phyloP scores from a whole-genome alignment of 2,888 invertebrate species.

The Aporophyla lueneburgensis region DNA sequence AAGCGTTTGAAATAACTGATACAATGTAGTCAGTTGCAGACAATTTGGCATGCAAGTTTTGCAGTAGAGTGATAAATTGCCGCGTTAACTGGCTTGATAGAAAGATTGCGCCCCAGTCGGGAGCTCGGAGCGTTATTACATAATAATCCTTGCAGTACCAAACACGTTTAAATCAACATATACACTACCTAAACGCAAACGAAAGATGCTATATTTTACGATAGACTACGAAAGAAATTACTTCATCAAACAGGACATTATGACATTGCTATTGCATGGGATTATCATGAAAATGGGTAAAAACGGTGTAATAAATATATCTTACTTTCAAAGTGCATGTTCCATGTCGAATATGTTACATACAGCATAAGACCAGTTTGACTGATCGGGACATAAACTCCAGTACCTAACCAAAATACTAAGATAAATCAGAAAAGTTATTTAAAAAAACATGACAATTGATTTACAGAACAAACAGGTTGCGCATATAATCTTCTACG shows the following conservation, averaged over 20 bases:
- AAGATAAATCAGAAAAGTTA: background rate
- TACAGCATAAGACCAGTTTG: background rate
- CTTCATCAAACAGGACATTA: constrained; percentile 5
- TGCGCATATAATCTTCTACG: constrained; percentile 7
- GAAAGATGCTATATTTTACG: constrained; percentile 22
- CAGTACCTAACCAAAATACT: background rate
- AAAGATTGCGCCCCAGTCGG: constrained; percentile 44
- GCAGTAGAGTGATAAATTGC: constrained; percentile 57
- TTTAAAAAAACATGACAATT: background rate
- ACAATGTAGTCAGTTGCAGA: constrained; percentile 28
- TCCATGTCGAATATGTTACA: background rate
- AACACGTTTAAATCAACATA: constrained; percentile 2
- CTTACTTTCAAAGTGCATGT: constrained; percentile 4
- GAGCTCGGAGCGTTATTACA: constrained; percentile 27
- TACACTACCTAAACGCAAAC: constrained; percentile 5
- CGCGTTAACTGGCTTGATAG: constrained; percentile 56
- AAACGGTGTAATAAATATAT: constrained; percentile 8
- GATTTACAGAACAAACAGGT: constrained; percentile 10
- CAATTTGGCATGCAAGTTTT: constrained; percentile 38
- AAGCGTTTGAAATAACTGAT: constrained; percentile 19
- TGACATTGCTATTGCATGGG: constrained; percentile 7
- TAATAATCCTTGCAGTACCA: constrained; percentile 35
- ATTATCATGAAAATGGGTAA: background rate
- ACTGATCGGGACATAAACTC: constrained; percentile 1
- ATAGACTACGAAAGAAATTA: background rate